A percentile compares a stretch with the other conserved stretches of the same genome.
phyloP scores from a whole-genome alignment of 2,888 invertebrate genomes.

The Dryobotodes eremita region DNA sequence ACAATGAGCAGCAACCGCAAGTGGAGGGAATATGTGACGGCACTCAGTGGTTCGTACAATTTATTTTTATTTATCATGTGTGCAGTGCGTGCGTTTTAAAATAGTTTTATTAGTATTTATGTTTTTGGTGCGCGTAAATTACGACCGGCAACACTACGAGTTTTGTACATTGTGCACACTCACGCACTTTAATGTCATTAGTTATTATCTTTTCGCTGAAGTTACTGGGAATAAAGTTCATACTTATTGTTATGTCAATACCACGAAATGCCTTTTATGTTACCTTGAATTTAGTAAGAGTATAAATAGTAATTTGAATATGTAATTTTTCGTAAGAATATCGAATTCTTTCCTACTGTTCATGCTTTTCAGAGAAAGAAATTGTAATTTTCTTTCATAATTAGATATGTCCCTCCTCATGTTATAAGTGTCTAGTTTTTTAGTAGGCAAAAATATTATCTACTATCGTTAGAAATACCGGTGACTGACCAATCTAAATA shows the following conservation, averaged over 20 bases:
- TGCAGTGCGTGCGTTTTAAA: conserved; percentile 44
- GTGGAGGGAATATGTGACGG: conserved; percentile 89
- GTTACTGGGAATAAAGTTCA: conserved; percentile 19
- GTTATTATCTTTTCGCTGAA: conserved; percentile 44
- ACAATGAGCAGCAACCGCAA: conserved; percentile 86
- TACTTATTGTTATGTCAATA: conserved; percentile 11
- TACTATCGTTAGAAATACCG: conserved; percentile 1
- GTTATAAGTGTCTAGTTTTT: not conserved
- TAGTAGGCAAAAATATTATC: conserved; percentile 1
- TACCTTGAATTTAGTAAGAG: conserved; percentile 11
- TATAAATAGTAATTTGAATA: not conserved
- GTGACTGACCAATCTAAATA: not conserved
- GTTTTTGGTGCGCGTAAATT: conserved; percentile 47
- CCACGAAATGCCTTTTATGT: conserved; percentile 3
- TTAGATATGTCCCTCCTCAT: not conserved
- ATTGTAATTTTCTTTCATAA: not conserved
- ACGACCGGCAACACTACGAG: conserved; percentile 65
- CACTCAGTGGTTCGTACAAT: conserved; percentile 87
- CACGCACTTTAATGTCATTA: conserved; percentile 41
- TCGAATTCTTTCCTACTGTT: not conserved
- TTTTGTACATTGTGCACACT: conserved; percentile 61
- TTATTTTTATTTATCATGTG: conserved; percentile 71
- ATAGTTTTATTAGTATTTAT: conserved; percentile 56
- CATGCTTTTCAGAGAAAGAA: not conserved
- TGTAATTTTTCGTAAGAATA: conserved; percentile 3